Base-by-base conservation (phyloP, 2,888 invertebrate genomes). In the Drosophila limbata region DNA sequence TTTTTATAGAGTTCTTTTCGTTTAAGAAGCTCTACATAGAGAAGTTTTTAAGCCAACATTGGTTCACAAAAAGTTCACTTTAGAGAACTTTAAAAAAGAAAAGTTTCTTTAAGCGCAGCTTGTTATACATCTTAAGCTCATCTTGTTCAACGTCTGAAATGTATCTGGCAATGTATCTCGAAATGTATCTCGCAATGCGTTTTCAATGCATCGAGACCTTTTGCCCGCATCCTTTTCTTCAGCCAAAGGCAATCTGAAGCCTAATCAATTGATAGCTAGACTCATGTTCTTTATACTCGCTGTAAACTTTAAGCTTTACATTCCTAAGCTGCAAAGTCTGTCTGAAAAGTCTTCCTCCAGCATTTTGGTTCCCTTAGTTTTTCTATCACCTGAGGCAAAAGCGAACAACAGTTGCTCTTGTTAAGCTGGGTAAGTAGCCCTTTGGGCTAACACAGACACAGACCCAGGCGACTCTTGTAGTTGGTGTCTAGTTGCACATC, bases 401-500 rank as follows among this genome's bases (percentile, higher is more conserved):
- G 28, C 28, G 44, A 37, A 53, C 50, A 52, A 45, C 67, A 59
- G 51, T 77, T 73, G 73, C 68, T 60, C 68, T 69, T 75, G 68
- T 72, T 77, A 61, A 64, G 61, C 70, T 11, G 53, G 44, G 25
- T 70, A 52, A 56, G 57, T 52, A 67, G 45, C 56, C 67, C 56
- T 45, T 75, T 57, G 66, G 64, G 67, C 42, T 44, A 42, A 21
- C 47, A 33, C 33, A 60, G 15, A 50, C n/a, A 47, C 2, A 44
- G 31, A 33, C 10, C 33, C 3, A 50, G 44, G 9, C 9, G 8
- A 19, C 9, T 19, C 55, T 45, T 60, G 35, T 48, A 37, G 66
- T 15, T 77, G 78, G 50, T 73, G 74, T 69, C 76, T 78, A 77
- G 76, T 76, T 76, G 78, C 76, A 73, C 69, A 73, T 57, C 63